Evolutionary conservation across 2,888 invertebrate species (phyloP), one percentile per base, ranked within the genome.

Genomic region (Trissoscelio sp.): DNA sequence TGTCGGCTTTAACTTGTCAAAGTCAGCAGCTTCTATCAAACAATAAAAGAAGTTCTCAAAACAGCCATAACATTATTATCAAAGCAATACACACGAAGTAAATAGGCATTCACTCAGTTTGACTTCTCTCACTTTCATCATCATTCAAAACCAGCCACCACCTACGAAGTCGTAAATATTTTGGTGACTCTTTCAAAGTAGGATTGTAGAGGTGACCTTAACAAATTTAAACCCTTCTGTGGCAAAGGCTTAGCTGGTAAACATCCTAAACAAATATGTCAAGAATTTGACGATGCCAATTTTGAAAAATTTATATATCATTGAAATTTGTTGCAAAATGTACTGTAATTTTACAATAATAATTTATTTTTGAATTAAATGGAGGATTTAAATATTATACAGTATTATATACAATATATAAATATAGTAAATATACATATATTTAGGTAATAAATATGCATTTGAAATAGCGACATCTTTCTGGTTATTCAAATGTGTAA

Each of bases 101-200:
- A 28, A 46, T 31, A 62, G n/a, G n/a, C n/a, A n/a, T n/a, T n/a
- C n/a, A n/a, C n/a, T n/a, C n/a, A n/a, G n/a, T n/a, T n/a, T n/a
- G n/a, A n/a, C n/a, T n/a, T n/a, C n/a, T 46, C 20, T 48, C 37
- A 11, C 64, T 64, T 66, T 66, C 66, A 51, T 51, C 51, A 6
- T 44, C 55, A 57, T 20, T 44, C 34, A 46, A 5, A 14, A 57
- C 7, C 58, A 18, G 24, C 37, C 46, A 37, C 46, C 37, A 37
- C 70, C 70, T 58, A 58, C 58, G 20, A 37, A 42, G 31, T 58
- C 70, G 20, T 70, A 58, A 70, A 58, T 48, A 48, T 58, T 58
- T 58, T 55, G 34, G 44, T 20, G 22, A 69, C 57, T 69, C 57
- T 46, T 55, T 42, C 31, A 69, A 44, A 66, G 37, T 34, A 7